These are phyloP conservation scores for Drosophila atripex DNA, from an alignment of 2,888 invertebrate genomes.

Conservation along the genomic window DNA sequence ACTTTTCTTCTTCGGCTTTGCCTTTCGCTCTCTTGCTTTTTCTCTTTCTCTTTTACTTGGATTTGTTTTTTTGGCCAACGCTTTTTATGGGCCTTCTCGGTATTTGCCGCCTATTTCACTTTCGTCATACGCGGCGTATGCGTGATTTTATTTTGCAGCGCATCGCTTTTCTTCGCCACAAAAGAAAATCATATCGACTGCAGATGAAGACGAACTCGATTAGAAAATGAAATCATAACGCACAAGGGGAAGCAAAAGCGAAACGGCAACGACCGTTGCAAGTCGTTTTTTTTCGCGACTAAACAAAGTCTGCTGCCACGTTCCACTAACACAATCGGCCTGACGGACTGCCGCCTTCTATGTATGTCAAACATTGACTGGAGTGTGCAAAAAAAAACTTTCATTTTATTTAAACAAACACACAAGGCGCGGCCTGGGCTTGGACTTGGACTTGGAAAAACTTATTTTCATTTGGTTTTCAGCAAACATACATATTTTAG, in stretches of 20 bases:
- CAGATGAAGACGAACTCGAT: slow-evolving; percentile 51
- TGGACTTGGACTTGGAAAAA: slow-evolving; percentile 63
- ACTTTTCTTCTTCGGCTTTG: slow-evolving; percentile 20
- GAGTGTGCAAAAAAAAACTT: slow-evolving; percentile 63
- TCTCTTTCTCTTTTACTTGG: slow-evolving; percentile 29
- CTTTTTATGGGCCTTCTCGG: slow-evolving; percentile 37
- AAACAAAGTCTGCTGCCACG: slow-evolving; percentile 68
- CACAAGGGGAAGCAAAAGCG: slow-evolving; percentile 37
- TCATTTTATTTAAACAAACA: slow-evolving; percentile 76
- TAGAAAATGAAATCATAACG: slow-evolving; percentile 72
- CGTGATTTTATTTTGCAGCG: slow-evolving; percentile 58
- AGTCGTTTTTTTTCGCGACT: slow-evolving; percentile 30
- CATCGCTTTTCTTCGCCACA: slow-evolving; percentile 44
- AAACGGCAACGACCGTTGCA: slow-evolving; percentile 75
- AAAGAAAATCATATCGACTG: slow-evolving; percentile 33
- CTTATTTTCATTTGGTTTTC: slow-evolving; percentile 68
- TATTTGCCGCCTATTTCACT: slow-evolving; percentile 60
- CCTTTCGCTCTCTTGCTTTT: slow-evolving; percentile 41
- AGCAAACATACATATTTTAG: slow-evolving; percentile 57
- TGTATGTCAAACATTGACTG: slow-evolving; percentile 75
- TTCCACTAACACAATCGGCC: slow-evolving; percentile 41
- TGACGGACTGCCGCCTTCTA: slow-evolving; percentile 58
- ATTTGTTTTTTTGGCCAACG: slow-evolving; percentile 25
- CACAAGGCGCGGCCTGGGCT: slow-evolving; percentile 69
- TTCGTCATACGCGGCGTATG: slow-evolving; percentile 67